Base-by-base conservation (phyloP, 2,113 vertebrate genomes). In the Psilopsiagon aymara region DNA sequence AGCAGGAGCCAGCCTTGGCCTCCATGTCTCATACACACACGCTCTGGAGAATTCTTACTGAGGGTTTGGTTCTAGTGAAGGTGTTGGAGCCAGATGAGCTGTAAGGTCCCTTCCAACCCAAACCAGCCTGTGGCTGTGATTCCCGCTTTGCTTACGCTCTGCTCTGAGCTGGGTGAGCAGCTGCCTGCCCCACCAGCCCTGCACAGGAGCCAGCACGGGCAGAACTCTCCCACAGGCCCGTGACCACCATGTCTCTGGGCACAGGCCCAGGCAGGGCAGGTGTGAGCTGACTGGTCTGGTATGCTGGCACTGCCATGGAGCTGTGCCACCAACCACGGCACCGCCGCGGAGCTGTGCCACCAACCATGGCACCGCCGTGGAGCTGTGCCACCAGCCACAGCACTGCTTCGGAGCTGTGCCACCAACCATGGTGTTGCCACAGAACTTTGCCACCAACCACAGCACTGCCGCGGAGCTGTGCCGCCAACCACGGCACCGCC, bases 301-400 rank as follows among this genome's bases (percentile, higher is more conserved):
- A 35, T 3, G 3, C 55, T 3, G 1, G 21, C 21, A 12, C 46
- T 2, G 3, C 7, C 17, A 33, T 4, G 2, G 29, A 55, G 53
- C 53, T 55, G 53, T 33, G 53, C 52, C 28, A 29, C 52, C 17
- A 7, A 7, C 52, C 52, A 31, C 1, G 10, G 52, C 52, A 55
- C 53, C 8, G 23, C 7, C 47, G 24, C 2, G 7, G 13, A 24
- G 47, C 47, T 47, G 47, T 47, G 47, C 47, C 39, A 39, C 39
- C 39, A 39, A 39, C 39, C 39, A 39, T 11, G 37, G 53, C 11
- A 55, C 53, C 4, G 2, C 7, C 17, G 19, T 5, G 3, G 29
- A 55, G 53, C 53, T 55, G 53, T 33, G 29, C 29, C 39, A 33
- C 53, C 53, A 55, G 2, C 53, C 53, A 55, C 0, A 7, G 29